These are phyloP conservation scores for Pluvianellus socialis DNA, from an alignment of 2,113 vertebrate genomes.

Conservation along the genomic window DNA sequence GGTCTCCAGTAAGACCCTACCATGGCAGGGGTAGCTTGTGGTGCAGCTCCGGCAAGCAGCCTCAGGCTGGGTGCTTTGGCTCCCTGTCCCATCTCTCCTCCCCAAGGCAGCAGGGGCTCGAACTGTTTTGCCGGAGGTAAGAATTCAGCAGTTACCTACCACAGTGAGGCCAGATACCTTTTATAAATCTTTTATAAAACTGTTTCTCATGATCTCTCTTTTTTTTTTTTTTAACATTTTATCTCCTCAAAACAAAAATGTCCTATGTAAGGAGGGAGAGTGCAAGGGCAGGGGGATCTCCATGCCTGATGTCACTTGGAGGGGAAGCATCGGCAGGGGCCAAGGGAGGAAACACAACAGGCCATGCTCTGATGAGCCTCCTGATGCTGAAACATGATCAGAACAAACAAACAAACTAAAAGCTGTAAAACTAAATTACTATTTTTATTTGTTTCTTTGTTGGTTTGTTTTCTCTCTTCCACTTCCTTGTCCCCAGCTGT, in stretches of 20 bases:
- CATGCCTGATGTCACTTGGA: background rate
- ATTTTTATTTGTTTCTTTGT: conserved; percentile 46
- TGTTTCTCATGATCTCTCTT: background rate
- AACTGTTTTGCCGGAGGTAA: background rate
- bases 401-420: conserved; percentile 63
- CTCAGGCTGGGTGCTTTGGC: background rate
- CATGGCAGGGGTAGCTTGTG: background rate
- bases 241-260: background rate
- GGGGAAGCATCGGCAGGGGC: background rate
- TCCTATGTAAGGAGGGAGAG: background rate
- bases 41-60: background rate
- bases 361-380: background rate
- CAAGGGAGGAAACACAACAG: background rate
- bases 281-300: background rate
- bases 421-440: conserved; percentile 53
- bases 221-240: background rate
- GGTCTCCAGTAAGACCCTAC: background rate
- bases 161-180: background rate
- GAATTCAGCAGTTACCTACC: background rate
- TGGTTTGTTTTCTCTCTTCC: conserved; percentile 15
- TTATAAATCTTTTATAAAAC: background rate
- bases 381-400: conserved; percentile 37
- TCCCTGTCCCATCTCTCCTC: background rate
- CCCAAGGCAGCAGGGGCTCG: background rate
- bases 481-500: conserved; percentile 49